Conservation (phyloP, 2,797 vertebrate species). For the Halcyon badia region DNA sequence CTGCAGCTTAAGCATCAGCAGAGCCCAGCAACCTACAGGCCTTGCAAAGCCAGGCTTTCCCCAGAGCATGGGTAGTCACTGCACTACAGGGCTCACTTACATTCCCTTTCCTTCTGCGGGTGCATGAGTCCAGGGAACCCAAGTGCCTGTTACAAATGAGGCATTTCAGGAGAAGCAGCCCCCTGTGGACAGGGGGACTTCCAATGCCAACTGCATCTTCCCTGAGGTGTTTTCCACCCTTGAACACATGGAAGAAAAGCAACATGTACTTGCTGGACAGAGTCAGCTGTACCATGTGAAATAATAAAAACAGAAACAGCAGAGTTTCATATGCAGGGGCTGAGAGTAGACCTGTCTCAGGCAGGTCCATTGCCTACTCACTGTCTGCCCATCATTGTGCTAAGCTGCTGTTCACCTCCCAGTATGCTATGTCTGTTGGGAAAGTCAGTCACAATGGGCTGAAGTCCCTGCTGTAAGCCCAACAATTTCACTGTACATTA, state of each 20-base stretch:
- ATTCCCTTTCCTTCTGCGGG: background rate
- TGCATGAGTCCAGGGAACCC: background rate
- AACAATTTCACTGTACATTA: background rate
- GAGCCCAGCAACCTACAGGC: accelerated
- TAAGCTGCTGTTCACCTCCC: background rate
- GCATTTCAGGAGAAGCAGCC: background rate
- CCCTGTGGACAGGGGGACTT: background rate
- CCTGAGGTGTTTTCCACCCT: background rate
- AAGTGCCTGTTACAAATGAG: accelerated
- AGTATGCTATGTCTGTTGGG: accelerated
- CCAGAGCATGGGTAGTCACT: accelerated
- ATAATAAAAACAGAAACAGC: background rate
- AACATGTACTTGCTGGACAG: background rate
- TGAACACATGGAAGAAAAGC: background rate
- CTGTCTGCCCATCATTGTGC: background rate
- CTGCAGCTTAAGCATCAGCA: background rate
- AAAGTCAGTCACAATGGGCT: background rate
- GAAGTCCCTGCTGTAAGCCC: background rate
- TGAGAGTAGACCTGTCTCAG: background rate
- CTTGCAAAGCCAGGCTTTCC: background rate
- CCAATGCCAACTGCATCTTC: background rate
- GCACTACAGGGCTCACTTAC: background rate
- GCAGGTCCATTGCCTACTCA: background rate
- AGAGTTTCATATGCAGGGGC: background rate
- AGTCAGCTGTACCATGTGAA: background rate